Conservation (phyloP, 2,888 invertebrate species). For the Mythimna vitellina region DNA sequence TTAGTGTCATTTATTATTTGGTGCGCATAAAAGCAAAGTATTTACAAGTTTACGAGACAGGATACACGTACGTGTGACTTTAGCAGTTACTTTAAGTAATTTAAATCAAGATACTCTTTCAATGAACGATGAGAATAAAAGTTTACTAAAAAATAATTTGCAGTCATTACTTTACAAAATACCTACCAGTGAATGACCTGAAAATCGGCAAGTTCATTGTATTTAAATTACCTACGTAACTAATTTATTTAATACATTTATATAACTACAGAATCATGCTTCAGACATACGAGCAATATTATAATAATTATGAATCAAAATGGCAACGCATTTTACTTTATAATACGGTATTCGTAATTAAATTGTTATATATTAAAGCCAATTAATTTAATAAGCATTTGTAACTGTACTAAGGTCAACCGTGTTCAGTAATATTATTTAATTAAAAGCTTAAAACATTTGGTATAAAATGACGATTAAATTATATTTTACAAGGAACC, state of each 20-base stretch:
- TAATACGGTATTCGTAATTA: background rate
- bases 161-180: background rate
- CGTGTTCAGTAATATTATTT: constrained; percentile 17
- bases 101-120: constrained; percentile 15
- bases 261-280: background rate
- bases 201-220: background rate
- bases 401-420: constrained; percentile 38
- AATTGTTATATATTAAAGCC: background rate
- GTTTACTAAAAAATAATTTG: background rate
- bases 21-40: constrained; percentile 28
- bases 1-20: constrained; percentile 36
- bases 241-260: background rate
- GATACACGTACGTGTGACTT: constrained; percentile 12
- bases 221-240: background rate
- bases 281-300: background rate
- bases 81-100: constrained; percentile 14
- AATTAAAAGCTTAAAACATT: constrained; percentile 35
- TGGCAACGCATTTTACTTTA: background rate
- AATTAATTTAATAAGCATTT: constrained; percentile 26
- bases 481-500: constrained; percentile 39
- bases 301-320: background rate
- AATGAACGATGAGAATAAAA: background rate
- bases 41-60: constrained; percentile 36
- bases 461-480: constrained; percentile 29
- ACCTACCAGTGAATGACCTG: constrained; percentile 5